Evolutionary conservation across 2,797 vertebrate species (phyloP), one percentile per base, ranked within the genome.

Genomic region (Eutrigla gurnardus): DNA sequence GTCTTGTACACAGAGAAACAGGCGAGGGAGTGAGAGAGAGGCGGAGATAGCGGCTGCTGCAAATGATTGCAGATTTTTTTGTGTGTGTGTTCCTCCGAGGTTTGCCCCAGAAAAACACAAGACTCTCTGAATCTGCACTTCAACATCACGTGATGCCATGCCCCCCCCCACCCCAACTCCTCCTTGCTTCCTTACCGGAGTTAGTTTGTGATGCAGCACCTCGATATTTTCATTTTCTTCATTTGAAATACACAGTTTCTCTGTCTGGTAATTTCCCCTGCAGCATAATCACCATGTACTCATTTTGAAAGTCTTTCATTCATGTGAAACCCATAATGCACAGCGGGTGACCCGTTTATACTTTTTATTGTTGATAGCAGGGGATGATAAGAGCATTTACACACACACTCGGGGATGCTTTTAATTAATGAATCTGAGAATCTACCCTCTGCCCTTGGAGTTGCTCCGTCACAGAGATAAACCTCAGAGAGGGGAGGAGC

Each of bases 81-180:
- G 25, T 25, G 25, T 53, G 4, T 42, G 70, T 9, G 50, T 45
- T 81, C 83, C 87, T 85, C 3, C 0, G 82, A 84, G 90, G 72
- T 91, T 92, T 77, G 89, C 82, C 89, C 92, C 86, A 94, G 90
- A 94, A 93, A 93, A 91, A 88, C 78, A 88, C 53, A 37, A 84
- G 65, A 69, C 2, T 49, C 81, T 84, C 64, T 53, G 60, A 37
- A 60, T 81, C 58, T 73, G 70, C 81, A 55, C 67, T 59, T 58
- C 52, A 0, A 45, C 49, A 53, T 82, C 88, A 78, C 25, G 45
- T 70, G 79, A 77, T 18, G 9, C 35, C 5, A 0, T 33, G 35
- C 53, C 55, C 42, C 57, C 14, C 33, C 40, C 49, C 37, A 33
- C 50, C 40, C 59, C 18, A 33, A 36, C 46, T 35, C 35, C 52